Evolutionary conservation across 2,888 invertebrate genomes (phyloP), one percentile per base, ranked within the genome.

Genomic region (Merodon equestris): DNA sequence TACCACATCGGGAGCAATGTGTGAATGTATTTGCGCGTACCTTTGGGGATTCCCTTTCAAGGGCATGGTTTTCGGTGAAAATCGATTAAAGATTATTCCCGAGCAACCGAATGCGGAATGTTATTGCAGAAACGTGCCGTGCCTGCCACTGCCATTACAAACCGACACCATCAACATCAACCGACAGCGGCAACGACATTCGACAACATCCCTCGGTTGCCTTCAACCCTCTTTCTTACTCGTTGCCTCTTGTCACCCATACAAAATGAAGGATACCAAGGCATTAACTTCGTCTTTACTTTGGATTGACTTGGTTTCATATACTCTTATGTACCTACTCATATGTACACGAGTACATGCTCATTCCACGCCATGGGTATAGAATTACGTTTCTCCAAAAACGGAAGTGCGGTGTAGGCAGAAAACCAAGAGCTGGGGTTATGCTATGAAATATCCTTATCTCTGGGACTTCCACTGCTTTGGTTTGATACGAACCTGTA

Each of bases 51-150:
- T 73, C 63, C 64, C 73, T 74, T 79, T 79, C 79, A 79, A 79
- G 79, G 79, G 79, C 79, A 79, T 74, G 68, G 44, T 74, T 68
- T 79, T 79, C 58, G 79, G 68, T 60, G 57, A 60, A 79, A 79
- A 79, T 79, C 79, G 79, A 79, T 79, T 79, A 70, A 74, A 64
- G 79, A 74, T 79, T 79, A 79, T 79, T 74, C 73, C 74, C 74
- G 73, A 63, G 60, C 74, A 74, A 74, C 79, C 73, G 63, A 68
- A 68, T 74, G 74, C 79, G 74, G 79, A 79, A 74, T 79, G 79
- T 79, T 79, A 79, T 79, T 79, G 79, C 79, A 74, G 58, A 79
- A 79, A 79, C 79, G 79, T 79, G 79, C 79, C 74, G 73, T 79
- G 79, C 73, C 74, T 79, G 60, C 74, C 79, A 68, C 79, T 63